These are phyloP conservation scores for Oophaga pumilio DNA, from an alignment of 2,113 vertebrate species.

Conservation along the genomic window DNA sequence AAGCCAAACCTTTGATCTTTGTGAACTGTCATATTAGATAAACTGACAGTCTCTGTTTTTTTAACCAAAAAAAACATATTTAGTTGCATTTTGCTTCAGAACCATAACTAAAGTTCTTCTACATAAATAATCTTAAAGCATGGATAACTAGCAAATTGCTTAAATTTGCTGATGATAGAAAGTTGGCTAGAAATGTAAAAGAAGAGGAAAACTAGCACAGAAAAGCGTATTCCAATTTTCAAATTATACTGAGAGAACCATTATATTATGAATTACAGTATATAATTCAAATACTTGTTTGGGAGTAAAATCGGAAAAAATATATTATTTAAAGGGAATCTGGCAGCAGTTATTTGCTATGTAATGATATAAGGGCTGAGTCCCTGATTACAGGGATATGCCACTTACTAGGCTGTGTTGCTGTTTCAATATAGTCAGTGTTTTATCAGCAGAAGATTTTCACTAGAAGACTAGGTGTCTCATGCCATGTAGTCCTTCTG, in stretches of 20 bases:
- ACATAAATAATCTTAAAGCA: conserved; percentile 56
- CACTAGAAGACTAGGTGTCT: too few relatives aligned
- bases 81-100: conserved; percentile 47
- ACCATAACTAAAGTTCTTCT: conserved; percentile 42
- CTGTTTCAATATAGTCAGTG: too few relatives aligned
- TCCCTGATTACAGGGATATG: too few relatives aligned
- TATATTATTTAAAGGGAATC: not conserved
- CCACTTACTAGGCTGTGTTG: too few relatives aligned
- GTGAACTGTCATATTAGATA: conserved; percentile 44
- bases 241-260: not conserved
- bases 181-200: conserved; percentile 44
- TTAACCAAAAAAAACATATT: conserved; percentile 39
- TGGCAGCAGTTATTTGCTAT: not conserved
- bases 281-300: not conserved
- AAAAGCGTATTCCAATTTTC: conserved; percentile 2
- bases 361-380: too few relatives aligned
- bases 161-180: conserved; percentile 59
- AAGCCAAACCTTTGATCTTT: conserved; percentile 48
- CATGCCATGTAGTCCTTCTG: too few relatives aligned
- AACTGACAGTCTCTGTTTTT: conserved; percentile 51
- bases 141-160: conserved; percentile 56
- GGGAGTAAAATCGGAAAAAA: not conserved
- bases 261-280: not conserved
- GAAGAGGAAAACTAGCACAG: conserved; percentile 35
- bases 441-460: too few relatives aligned